phyloP scores from a whole-genome alignment of 2,888 invertebrate species.

The Adineta ricciae region DNA sequence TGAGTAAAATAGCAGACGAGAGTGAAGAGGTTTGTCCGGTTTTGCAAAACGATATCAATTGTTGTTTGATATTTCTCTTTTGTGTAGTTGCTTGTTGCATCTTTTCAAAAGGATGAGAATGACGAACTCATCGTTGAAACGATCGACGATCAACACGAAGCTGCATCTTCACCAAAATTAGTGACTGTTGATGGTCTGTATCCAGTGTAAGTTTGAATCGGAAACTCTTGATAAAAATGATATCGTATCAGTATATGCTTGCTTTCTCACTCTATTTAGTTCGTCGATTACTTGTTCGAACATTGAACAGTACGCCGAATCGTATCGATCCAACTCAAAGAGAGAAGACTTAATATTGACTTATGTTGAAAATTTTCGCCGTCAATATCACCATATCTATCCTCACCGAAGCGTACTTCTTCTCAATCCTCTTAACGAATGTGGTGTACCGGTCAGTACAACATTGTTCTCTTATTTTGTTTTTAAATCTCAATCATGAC shows the following conservation, averaged over 20 bases:
- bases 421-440: conserved; percentile 48
- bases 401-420: conserved; percentile 47
- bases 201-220: background rate
- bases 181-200: background rate
- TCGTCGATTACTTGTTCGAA: conserved; percentile 37
- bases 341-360: conserved; percentile 47
- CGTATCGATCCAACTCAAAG: conserved; percentile 46
- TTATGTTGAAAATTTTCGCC: conserved; percentile 49
- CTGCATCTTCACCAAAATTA: background rate
- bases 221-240: too few species aligned
- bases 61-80: too few species aligned
- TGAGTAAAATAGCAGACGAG: too few species aligned
- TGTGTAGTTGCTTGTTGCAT: too few species aligned
- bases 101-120: background rate
- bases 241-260: too few species aligned
- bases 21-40: too few species aligned
- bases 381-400: conserved; percentile 49
- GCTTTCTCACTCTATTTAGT: background rate
- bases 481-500: background rate
- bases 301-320: conserved; percentile 44
- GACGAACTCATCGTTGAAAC: background rate
- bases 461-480: too few species aligned
- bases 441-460: conserved; percentile 44
- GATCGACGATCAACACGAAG: too few species aligned
- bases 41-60: too few species aligned